Base-by-base conservation (phyloP, 1,140 invertebrate genomes). In the Samia ricini region DNA sequence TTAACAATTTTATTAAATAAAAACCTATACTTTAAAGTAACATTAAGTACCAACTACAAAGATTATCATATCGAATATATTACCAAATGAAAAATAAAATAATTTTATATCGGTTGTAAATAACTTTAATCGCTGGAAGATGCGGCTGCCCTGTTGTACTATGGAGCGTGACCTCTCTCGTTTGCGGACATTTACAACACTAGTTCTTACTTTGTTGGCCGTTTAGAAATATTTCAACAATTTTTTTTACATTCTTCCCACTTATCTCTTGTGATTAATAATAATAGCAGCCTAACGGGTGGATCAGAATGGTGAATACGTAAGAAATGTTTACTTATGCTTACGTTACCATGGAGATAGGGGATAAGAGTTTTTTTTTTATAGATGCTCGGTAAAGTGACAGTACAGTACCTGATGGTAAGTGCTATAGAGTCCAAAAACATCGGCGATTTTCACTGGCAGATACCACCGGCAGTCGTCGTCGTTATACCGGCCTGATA, bases 71-170 rank as follows among this genome's bases (percentile, higher is more conserved):
- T 73, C 66, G 76, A 84, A 78, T 78, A 69, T 83, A 70, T 83
- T 63, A n/a, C 63, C 63, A 61, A 59, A 68, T 68, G 63, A 72
- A 72, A 71, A 79, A 73, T 78, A 68, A 77, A 83, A 83, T 84
- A 79, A 77, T 82, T 85, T 85, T 82, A 89, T 89, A 81, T 68
- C 59, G 58, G 64, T 56, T 66, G 76, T 89, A 88, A 89, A 89
- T 89, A 77, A 79, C 63, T 70, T 82, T 82, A 85, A 84, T 84
- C 76, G 74, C 58, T 70, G 66, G 60, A 51, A 60, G 60, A 63
- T 62, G 60, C 51, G 56, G 57, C 22, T 60, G 24, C 20, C 51
- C 51, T 21, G 20, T n/a, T 23, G 29, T 33, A 57, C 19, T 29
- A 20, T 36, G 18, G 15, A 55, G 52, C 18, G 20, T 29, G 56